Evolutionary conservation across 1,140 invertebrate genomes (phyloP), one percentile per base, ranked within the genome.

Genomic region (Bombus balteatus): DNA sequence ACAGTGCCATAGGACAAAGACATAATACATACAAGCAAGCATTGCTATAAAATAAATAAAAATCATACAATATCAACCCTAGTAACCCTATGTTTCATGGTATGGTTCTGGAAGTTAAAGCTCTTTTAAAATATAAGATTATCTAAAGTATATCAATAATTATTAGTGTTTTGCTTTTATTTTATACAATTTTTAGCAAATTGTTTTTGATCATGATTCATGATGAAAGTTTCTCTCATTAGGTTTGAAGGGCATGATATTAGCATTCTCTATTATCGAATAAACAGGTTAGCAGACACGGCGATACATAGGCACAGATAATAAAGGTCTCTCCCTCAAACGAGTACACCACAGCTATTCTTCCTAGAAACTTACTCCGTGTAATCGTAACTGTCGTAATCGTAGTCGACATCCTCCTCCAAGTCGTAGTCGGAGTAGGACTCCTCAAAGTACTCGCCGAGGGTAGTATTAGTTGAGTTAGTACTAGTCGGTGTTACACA

Each of bases 331-430:
- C 59, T 85, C 88, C 82, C 89, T 85, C 86, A 89, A 88, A 90
- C 89, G 89, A 90, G 89, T 90, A 90, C 89, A 83, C 71, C 86
- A 89, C 75, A 90, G 88, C 78, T 34, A 89, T 87, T 79, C 62
- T 71, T 82, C 82, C 74, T 83, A 81, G 86, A 85, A 91, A 95
- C 94, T 94, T 95, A 95, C 94, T 95, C 94, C 86, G 92, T 93
- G 80, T 95, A 93, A 91, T 95, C 92, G 88, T 95, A 95, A 92
- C 92, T 94, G 86, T 94, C 94, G 87, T 94, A 93, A 70, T 95
- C 94, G 87, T 95, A 93, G 92, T 95, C 94, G 87, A 92, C 79
- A 53, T 94, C 94, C 90, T 95, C 94, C 87, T 95, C 94, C 86
- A 92, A 93, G 88, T 95, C 94, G 89, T 95, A 94, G 88, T 95